These are phyloP conservation scores for Furnarius figulus DNA, from an alignment of 2,113 vertebrate species.

Conservation along the genomic window DNA sequence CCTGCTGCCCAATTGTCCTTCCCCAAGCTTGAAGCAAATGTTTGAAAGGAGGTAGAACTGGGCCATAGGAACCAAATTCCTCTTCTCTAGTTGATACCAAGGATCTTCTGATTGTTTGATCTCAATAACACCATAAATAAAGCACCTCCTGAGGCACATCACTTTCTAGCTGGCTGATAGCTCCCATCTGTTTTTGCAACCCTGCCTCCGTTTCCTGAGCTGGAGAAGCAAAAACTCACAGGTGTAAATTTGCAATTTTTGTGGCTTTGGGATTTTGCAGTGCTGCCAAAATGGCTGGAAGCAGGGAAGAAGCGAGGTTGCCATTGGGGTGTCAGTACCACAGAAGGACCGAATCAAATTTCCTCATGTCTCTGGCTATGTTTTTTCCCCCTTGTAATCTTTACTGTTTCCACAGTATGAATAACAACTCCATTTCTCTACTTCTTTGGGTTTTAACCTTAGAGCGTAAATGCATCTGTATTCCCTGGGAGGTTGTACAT, in stretches of 20 bases:
- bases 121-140: not conserved
- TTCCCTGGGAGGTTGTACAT: not conserved
- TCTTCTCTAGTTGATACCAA: not conserved
- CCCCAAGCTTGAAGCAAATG: not conserved
- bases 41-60: not conserved
- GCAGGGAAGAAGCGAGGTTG: not conserved
- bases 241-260: not conserved
- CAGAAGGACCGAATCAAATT: not conserved
- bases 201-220: not conserved
- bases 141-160: not conserved
- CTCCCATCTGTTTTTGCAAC: not conserved
- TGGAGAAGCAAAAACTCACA: not conserved
- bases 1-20: not conserved
- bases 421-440: not conserved
- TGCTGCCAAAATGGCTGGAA: not conserved
- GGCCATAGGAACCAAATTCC: not conserved
- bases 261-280: not conserved
- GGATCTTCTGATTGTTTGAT: not conserved
- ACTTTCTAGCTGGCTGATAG: not conserved
- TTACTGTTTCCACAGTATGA: not conserved
- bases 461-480: not conserved
- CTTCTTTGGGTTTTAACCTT: not conserved
- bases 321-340: not conserved
- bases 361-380: not conserved
- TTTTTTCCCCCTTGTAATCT: not conserved